Conservation (phyloP, 2,113 vertebrate species). For the Dasyurus viverrinus region DNA sequence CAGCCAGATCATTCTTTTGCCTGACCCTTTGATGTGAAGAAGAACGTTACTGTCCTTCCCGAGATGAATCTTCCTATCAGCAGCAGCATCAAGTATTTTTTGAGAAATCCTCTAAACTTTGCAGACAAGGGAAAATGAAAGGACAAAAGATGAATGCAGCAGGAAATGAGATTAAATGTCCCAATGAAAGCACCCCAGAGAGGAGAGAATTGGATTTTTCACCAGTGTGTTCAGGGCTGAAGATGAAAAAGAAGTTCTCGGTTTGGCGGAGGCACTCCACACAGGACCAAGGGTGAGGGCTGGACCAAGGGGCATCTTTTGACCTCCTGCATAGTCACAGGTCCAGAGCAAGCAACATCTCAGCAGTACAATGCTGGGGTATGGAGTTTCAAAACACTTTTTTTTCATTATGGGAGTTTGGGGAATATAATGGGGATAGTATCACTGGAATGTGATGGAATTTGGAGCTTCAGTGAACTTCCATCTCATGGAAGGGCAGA, state of each 20-base stretch:
- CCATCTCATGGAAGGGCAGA: not conserved
- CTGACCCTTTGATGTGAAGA: conserved; percentile 48
- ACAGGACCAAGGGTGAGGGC: not conserved
- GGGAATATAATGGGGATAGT: not conserved
- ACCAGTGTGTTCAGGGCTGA: conserved; percentile 3
- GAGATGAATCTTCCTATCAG: conserved; percentile 51
- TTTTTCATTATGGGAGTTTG: not conserved
- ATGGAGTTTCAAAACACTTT: not conserved
- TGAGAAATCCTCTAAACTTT: conserved; percentile 53
- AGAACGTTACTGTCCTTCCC: conserved; percentile 27
- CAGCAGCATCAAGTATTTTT: conserved; percentile 34
- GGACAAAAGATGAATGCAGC: conserved; percentile 32
- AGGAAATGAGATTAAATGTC: conserved; percentile 52
- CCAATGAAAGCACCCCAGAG: conserved; percentile 31
- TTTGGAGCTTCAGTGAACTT: not conserved
- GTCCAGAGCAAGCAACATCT: conserved; percentile 2
- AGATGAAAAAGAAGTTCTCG: conserved; percentile 42
- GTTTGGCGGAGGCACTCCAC: not conserved
- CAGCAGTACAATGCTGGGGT: not conserved
- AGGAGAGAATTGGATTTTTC: conserved; percentile 49
- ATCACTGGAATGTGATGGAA: not conserved
- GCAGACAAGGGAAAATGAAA: conserved; percentile 28
- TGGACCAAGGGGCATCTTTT: not conserved
- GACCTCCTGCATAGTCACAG: not conserved
- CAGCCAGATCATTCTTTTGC: conserved; percentile 37